phyloP scores from a whole-genome alignment of 2,113 vertebrate species.

The Corythornis vintsioides region DNA sequence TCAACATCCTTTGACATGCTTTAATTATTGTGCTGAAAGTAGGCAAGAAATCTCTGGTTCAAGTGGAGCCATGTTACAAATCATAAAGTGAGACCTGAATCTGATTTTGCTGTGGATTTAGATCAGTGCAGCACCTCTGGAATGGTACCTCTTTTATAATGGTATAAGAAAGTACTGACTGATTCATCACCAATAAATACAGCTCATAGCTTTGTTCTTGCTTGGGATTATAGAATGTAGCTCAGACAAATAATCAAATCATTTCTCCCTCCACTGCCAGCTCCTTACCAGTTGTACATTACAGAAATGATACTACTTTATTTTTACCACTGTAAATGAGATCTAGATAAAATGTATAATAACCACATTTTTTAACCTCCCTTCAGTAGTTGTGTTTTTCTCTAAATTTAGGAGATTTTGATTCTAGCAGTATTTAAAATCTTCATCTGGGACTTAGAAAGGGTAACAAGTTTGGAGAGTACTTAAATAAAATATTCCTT shows the following conservation, averaged over 20 bases:
- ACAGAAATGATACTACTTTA: not conserved
- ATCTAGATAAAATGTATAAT: not conserved
- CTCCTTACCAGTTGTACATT: not conserved
- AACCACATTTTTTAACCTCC: not conserved
- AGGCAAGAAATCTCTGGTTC: not conserved
- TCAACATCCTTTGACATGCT: not conserved
- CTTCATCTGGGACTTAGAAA: not conserved
- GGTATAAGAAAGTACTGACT: not conserved
- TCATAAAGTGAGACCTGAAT: not conserved
- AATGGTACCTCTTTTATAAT: not conserved
- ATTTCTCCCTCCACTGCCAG: not conserved
- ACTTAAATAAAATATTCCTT: not conserved
- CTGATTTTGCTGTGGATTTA: not conserved
- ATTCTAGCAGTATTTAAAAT: not conserved
- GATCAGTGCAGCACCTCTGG: not conserved
- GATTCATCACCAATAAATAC: constrained; percentile 23
- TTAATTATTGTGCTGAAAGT: not conserved
- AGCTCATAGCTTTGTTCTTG: constrained; percentile 5
- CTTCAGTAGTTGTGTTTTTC: not conserved
- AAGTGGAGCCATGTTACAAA: not conserved
- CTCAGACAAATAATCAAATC: not conserved
- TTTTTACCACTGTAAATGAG: not conserved
- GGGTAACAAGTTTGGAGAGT: not conserved
- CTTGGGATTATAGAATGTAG: not conserved
- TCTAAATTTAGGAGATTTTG: constrained; percentile 6